Base-by-base conservation (phyloP, 1,140 invertebrate species). In the Marisa cornuarietis region DNA sequence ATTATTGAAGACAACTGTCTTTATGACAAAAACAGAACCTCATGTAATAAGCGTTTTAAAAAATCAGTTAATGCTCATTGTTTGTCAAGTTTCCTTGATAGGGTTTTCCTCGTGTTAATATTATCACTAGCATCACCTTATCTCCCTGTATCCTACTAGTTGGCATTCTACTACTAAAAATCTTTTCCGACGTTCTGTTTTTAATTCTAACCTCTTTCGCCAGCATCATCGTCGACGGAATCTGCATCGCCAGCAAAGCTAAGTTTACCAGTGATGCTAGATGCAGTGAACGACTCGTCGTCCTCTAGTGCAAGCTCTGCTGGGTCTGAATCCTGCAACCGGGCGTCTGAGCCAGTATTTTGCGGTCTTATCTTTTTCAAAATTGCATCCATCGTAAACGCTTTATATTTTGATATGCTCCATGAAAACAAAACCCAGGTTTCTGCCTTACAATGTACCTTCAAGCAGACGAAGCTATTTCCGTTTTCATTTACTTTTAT, bases 221-320 rank as follows among this genome's bases (percentile, higher is more conserved):
- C 74, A 7, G 16, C 26, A 14, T 31, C 16, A 11, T 63, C 22
- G 20, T 76, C 74, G 31, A 63, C 51, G 24, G 24, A 22, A 42
- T n/a, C 18, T 31, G 18, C 61, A 22, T 42, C 26, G 61, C 74
- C 74, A 65, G 74, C 74, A 65, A 76, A 76, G 26, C 26, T 76
- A 58, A 76, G 58, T 49, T 76, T 42, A 14, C 74, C 74, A 49
- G 74, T 63, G 62, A 76, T 63, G 61, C 74, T 63, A 31, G 74
- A 26, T 3, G 74, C 16, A 26, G 16, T 22, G 51, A 76, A 76
- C 9, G 74, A 63, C 22, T 76, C 74, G 24, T 76, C 74, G 62
- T 76, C 74, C 20, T 63, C 74, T 49, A 76, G 42, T 7, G 74
- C 74, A 14, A 76, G 74, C 62, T 76, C 74, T 16, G 74, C 62